phyloP scores from a whole-genome alignment of 1,140 invertebrate species.

The Tenebrio molitor region DNA sequence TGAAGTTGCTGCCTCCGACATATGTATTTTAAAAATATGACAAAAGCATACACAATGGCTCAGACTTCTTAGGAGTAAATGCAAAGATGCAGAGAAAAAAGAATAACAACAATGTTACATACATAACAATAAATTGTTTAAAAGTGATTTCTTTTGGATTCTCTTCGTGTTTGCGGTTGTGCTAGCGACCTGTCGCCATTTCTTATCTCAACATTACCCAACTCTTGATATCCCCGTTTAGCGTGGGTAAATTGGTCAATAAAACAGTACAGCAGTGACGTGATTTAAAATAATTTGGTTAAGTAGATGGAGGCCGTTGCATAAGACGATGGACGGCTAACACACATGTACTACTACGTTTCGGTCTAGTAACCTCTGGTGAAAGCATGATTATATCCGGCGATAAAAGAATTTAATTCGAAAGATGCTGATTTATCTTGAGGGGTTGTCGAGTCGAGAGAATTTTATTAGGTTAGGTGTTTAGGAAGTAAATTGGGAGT shows the following conservation, averaged over 20 bases:
- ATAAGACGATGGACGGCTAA: conserved; percentile 18
- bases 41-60: no score
- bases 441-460: conserved; percentile 1
- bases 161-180: no score
- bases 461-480: conserved; percentile 5
- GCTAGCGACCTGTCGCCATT: no score
- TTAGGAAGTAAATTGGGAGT: background rate
- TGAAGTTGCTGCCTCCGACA: no score
- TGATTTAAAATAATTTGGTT: conserved; percentile 41
- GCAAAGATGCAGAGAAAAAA: no score
- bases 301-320: conserved; percentile 26
- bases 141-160: no score
- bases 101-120: no score
- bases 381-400: conserved; percentile 28
- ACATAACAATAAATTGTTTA: no score
- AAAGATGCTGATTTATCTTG: conserved; percentile 1
- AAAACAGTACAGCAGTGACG: conserved; percentile 6
- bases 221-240: background rate
- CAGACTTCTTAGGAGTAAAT: no score
- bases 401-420: conserved; percentile 4
- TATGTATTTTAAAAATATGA: no score
- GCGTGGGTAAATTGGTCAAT: conserved; percentile 27
- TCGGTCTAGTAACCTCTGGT: conserved; percentile 21
- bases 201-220: background rate
- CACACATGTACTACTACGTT: conserved; percentile 11